These are phyloP conservation scores for Hoplostethus atlanticus DNA, from an alignment of 2,797 vertebrate genomes.

Conservation along the genomic window DNA sequence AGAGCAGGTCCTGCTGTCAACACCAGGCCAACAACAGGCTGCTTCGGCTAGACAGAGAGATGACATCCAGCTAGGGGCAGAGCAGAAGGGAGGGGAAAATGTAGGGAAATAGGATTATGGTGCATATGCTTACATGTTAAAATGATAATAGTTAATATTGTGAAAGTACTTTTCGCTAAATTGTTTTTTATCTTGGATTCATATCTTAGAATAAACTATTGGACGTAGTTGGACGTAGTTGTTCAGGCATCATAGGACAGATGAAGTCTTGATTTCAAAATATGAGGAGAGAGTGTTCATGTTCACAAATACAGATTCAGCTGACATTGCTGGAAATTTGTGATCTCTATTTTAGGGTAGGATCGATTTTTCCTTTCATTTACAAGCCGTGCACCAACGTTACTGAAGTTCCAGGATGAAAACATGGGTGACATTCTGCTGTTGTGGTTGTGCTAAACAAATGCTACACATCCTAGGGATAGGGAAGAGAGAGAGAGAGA, in stretches of 20 bases:
- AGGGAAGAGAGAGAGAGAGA: not conserved
- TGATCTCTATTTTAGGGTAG: not conserved
- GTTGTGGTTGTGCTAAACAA: not conserved
- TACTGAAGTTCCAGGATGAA: not conserved
- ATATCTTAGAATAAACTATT: slow-evolving; percentile 12
- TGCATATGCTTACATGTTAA: not conserved
- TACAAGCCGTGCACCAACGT: not conserved
- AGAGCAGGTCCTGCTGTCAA: not conserved
- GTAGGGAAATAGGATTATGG: slow-evolving; percentile 4
- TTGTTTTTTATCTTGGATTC: slow-evolving; percentile 22
- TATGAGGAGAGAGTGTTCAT: too few relatives aligned
- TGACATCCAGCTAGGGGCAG: not conserved
- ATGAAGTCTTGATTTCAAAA: not conserved
- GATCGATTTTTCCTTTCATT: not conserved
- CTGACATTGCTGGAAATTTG: not conserved
- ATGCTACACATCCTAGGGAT: not conserved
- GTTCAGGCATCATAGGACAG: not conserved
- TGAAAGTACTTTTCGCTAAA: not conserved
- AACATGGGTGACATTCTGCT: not conserved
- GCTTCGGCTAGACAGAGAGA: too few relatives aligned
- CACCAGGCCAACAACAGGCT: too few relatives aligned
- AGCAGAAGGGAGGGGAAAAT: not conserved
- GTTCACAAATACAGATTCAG: not conserved
- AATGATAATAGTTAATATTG: not conserved
- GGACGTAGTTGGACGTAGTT: not conserved